Evolutionary conservation across 2,797 vertebrate species (phyloP), one percentile per base, ranked within the genome.

Genomic region (Atherinosoma microstoma): DNA sequence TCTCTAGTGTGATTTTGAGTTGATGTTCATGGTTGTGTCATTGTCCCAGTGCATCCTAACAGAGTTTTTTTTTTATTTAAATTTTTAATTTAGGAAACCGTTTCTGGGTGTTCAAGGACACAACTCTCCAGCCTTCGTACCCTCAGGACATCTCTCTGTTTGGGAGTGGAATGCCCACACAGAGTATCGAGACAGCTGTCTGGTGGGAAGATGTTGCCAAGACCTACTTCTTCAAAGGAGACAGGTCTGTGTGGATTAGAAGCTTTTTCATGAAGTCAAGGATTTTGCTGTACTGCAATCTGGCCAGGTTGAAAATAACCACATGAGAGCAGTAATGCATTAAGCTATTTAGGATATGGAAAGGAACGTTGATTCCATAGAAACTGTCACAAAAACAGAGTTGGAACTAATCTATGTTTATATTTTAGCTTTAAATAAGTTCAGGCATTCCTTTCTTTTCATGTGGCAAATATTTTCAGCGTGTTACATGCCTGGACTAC

Each of bases 211-310:
- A 98, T 5, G 97, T 96, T 76, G 97, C 97, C 82, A 99, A 99
- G 94, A 99, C 98, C 64, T 99, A 99, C 91, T 99, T 99, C 94
- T 99, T 99, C 95, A 99, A 99, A 94, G 97, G 98, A 77, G 97
- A 99, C 94, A 97, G 97, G 98, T 99, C 75, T 84, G 96, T 96
- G 77, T 54, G 36, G 72, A 68, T 63, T 56, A 47, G 64, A 54
- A 56, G 53, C 29, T 20, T 29, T 57, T 54, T 45, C 72, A 20
- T 51, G 29, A 64, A 60, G 63, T 70, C n/a, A 42, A 62, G 40
- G 22, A 40, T 29, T 51, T 22, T 9, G 30, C 22, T 22, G 56
- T 67, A 38, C 35, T 67, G 57, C 15, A 58, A 68, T 12, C 47
- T 15, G 51, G 34, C 70, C 12, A 51, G 29, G 42, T 0, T 45